Base-by-base conservation (phyloP, 2,113 vertebrate species). In the Paradoxurus hermaphroditus region DNA sequence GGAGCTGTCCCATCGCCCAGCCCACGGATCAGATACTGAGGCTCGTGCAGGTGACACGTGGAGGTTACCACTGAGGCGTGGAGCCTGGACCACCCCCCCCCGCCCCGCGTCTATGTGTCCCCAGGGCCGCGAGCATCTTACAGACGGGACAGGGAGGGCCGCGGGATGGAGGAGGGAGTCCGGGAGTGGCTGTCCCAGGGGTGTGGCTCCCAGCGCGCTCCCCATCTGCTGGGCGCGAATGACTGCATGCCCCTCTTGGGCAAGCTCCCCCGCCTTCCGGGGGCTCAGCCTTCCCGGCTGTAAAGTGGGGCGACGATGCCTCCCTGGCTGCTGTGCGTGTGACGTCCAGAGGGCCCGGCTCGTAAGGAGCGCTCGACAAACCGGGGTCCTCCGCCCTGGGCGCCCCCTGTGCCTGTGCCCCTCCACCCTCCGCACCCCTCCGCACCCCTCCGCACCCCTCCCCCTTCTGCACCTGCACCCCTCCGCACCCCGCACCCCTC, bases 171-270 rank as follows among this genome's bases (percentile, higher is more conserved):
- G 6, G 39, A 15, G 70, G 23, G 70, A 44, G 39, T 41, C 14
- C 0, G n/a, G 13, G 25, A 53, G 56, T 16, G 3, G 5, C 79
- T 39, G 21, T 10, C 41, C 23, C 1, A 2, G 46, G 7, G 59
- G 1, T 10, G 21, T 16, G 87, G 49, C 41, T 16, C 51, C 51
- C 2, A 4, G 36, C 5, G 1, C 36, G 5, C 21, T 12, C 39
- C 10, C 36, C 0, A 1, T 81, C 75, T 16, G 65, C 44, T 10
- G 25, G 12, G 7, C 0, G 0, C 8, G 3, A 19, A 5, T 0
- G 39, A 21, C 34, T 31, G 16, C 21, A 23, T 39, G 0, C 29
- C 31, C 0, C 11, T n/a, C 34, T 21, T 11, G 27, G 44, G 56
- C 56, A 5, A 2, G 3, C 25, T 46, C 31, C 85, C 44, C 19